Evolutionary conservation across 2,113 vertebrate genomes (phyloP).

Genomic region (Nesoenas mayeri): DNA sequence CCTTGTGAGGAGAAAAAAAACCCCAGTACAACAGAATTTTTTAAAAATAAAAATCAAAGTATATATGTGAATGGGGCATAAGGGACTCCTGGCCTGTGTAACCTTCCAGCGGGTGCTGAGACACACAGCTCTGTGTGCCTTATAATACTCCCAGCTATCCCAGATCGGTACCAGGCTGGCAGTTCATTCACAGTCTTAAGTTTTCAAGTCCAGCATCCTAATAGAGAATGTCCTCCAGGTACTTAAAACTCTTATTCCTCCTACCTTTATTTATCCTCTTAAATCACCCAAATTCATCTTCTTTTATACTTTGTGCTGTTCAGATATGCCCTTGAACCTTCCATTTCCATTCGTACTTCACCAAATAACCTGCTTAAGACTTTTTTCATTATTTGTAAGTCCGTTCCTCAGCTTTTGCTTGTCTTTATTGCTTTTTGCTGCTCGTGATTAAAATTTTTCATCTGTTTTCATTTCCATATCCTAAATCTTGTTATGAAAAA

Average conservation of each 20-base stretch:
- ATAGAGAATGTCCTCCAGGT: background rate
- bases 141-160: background rate
- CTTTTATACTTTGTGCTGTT: background rate
- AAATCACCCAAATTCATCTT: background rate
- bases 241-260: background rate
- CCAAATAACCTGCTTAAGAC: background rate
- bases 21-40: accelerated
- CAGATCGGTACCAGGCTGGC: background rate
- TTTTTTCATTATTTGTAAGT: background rate
- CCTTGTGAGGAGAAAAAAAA: background rate
- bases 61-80: background rate
- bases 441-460: background rate
- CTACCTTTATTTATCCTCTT: background rate
- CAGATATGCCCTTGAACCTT: background rate
- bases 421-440: background rate
- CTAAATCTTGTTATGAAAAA: background rate
- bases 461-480: background rate
- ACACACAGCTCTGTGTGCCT: background rate
- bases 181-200: background rate
- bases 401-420: background rate
- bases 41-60: background rate
- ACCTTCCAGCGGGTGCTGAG: background rate
- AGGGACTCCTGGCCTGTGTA: background rate
- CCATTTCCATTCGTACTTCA: background rate
- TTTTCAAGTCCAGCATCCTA: background rate